Evolutionary conservation across 2,797 vertebrate species (phyloP).

Genomic region (Danionella dracula): DNA sequence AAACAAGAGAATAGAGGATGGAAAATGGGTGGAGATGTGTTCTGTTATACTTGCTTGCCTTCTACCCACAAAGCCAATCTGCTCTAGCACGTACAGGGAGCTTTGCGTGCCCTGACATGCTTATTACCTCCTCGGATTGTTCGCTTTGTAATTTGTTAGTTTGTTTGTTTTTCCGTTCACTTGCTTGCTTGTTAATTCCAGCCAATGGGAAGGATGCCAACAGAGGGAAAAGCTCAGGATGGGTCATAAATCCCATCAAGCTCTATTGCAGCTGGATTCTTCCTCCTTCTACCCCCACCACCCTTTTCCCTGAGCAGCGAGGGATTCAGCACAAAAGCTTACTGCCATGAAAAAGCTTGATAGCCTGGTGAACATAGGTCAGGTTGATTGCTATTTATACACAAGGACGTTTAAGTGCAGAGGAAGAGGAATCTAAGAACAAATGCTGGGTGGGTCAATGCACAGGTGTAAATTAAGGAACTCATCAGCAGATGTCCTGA

Average conservation of each 20-base stretch:
- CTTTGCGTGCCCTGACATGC: constrained; percentile 60
- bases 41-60: constrained; percentile 12
- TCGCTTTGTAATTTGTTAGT: constrained; percentile 70
- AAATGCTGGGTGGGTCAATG: constrained; percentile 44
- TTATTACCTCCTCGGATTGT: constrained; percentile 65
- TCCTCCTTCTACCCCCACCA: constrained; percentile 40
- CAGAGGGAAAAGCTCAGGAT: constrained; percentile 49
- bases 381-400: constrained; percentile 72
- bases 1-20: constrained; percentile 7
- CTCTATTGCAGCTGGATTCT: constrained; percentile 53
- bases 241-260: constrained; percentile 66
- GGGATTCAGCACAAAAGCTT: constrained; percentile 64
- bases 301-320: constrained; percentile 33
- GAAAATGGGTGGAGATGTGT: constrained; percentile 46
- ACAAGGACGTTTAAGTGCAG: constrained; percentile 57
- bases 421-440: constrained; percentile 47
- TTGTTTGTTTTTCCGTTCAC: constrained; percentile 48
- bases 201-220: constrained; percentile 59
- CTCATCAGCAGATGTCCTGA: no score
- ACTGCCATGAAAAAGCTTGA: constrained; percentile 60
- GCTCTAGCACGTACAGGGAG: constrained; percentile 44
- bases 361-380: constrained; percentile 66
- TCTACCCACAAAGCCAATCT: background rate
- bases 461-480: constrained; percentile 45
- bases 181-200: constrained; percentile 61